Evolutionary conservation across 1,140 invertebrate species (phyloP), one percentile per base, ranked within the genome.

Genomic region (Pseudomyrmex pallidus): DNA sequence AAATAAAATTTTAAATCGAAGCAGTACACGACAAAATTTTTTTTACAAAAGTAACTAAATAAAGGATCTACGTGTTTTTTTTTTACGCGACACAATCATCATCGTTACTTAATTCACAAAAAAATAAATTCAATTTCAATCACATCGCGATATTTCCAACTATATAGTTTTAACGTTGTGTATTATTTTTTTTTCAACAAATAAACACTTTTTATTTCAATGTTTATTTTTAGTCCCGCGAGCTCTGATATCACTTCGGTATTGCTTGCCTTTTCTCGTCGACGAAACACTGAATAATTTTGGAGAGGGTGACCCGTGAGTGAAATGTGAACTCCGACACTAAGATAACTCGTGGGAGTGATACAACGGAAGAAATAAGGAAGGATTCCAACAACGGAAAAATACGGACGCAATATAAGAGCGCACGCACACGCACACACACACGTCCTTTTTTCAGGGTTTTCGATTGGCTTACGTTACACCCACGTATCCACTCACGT

Each of bases 381-480:
- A 54, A 83, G 35, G 78, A 76, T 72, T 87, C 56, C 46, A 20
- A 5, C 4, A 73, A 9, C 2, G 22, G 12, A 56, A 82, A 70
- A 62, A 74, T 52, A 66, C 50, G 13, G 12, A 70, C 57, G 13
- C 2, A 22, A 2, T 52, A 66, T 54, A 57, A 85, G 57, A 68
- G 17, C 48, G 68, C 67, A 3, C 25, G 25, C 25, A 25, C 25
- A 4, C 25, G 3, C 25, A 25, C 25, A 25, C 25, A 25, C 25
- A 46, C 15, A 4, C 1, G 25, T n/a, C 20, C 13, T 52, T 44
- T 62, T 72, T 17, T 76, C 12, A 46, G 20, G 35, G 57, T 67
- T 73, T 64, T 50, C 56, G n/a, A 73, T 66, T 46, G 46, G 63
- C 22, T 62, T 74, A 68, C 17, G 13, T 15, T n/a, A 25, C 22